Conservation (phyloP, 2,797 vertebrate genomes). For the Phrynocephalus vlangalii region DNA sequence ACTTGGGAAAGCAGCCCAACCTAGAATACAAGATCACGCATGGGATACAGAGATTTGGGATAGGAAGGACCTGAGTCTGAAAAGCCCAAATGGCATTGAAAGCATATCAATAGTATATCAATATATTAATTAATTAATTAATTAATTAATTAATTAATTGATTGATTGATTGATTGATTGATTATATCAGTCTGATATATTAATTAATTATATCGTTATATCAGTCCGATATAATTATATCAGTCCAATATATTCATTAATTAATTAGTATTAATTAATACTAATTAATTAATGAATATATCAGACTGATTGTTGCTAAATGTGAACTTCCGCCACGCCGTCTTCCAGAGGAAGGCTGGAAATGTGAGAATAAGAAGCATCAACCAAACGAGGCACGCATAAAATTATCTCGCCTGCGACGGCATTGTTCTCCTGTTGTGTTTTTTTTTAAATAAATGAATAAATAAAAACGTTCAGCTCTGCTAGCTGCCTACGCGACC, state of each 20-base stretch:
- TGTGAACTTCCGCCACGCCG: neutral
- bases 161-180: too few species aligned
- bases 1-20: neutral
- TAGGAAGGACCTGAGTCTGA: too few species aligned
- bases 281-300: neutral
- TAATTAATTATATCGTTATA: too few species aligned
- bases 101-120: too few species aligned
- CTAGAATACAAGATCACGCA: neutral
- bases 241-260: neutral
- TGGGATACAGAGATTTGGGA: neutral
- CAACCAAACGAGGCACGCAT: neutral
- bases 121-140: too few species aligned
- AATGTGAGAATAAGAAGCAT: neutral
- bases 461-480: neutral
- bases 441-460: neutral
- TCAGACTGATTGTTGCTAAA: neutral
- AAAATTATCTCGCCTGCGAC: neutral
- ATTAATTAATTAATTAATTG: too few species aligned
- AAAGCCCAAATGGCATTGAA: too few species aligned
- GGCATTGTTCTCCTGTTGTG: too few species aligned
- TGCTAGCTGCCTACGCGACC: neutral
- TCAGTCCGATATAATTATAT: too few species aligned
- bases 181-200: too few species aligned
- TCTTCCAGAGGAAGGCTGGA: neutral
- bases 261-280: too few species aligned